These are phyloP conservation scores for Siderastrea siderea DNA, from an alignment of 92 coral and sea anemone species.

Conservation along the genomic window DNA sequence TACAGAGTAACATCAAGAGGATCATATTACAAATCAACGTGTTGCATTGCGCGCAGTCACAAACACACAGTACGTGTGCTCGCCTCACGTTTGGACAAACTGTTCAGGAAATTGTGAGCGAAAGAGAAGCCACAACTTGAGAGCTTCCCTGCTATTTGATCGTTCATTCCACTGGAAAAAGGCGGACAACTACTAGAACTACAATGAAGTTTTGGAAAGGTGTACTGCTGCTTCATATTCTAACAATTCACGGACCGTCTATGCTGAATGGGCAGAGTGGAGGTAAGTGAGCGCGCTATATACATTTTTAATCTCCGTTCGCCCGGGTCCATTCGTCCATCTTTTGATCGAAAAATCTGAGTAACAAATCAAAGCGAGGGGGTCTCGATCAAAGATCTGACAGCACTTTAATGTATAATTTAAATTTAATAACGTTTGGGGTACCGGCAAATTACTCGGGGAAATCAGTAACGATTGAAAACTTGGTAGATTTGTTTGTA, in stretches of 20 bases:
- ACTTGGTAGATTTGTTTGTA: no score
- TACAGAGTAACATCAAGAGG: background rate
- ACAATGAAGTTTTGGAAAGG: background rate
- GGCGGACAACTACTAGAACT: background rate
- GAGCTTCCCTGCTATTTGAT: background rate
- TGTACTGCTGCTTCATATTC: background rate
- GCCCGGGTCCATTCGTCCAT: no score
- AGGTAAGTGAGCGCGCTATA: background rate
- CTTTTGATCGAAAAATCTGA: no score
- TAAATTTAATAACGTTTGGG: no score
- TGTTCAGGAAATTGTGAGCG: background rate
- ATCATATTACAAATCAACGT: background rate
- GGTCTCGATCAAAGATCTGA: no score
- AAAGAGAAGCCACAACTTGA: background rate
- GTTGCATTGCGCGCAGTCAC: background rate
- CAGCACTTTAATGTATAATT: no score
- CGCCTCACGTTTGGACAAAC: background rate
- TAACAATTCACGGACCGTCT: background rate
- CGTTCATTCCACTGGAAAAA: background rate
- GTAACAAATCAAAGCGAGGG: no score
- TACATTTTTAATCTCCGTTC: no score
- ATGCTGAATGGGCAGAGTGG: background rate
- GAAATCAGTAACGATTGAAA: no score
- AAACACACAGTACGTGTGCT: background rate
- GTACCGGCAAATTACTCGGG: no score